Conservation (phyloP, 2,797 vertebrate genomes). For the Scolopax rusticola region DNA sequence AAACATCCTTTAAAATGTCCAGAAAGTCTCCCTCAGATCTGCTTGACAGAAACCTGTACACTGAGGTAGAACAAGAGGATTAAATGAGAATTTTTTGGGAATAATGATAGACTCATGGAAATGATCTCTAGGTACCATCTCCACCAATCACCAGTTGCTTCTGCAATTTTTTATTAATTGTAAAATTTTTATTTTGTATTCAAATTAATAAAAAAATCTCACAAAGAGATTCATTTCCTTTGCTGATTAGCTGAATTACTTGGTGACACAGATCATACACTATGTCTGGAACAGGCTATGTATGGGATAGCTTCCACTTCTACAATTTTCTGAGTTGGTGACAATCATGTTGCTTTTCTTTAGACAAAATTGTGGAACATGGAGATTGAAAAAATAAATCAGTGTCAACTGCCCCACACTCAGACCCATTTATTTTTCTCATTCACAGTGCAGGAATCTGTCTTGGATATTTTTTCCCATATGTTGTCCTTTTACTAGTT, state of each 20-base stretch:
- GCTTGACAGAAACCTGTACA: background rate
- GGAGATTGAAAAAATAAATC: background rate
- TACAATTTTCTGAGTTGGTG: background rate
- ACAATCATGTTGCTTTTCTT: background rate
- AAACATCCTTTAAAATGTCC: background rate
- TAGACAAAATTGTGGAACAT: background rate
- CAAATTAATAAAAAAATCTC: background rate
- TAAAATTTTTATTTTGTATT: background rate
- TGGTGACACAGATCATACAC: background rate
- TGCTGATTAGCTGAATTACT: background rate
- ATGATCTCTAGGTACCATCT: background rate
- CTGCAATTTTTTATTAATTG: background rate
- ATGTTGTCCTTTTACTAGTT: background rate
- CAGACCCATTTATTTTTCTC: background rate
- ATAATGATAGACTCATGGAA: background rate
- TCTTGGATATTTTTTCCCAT: background rate
- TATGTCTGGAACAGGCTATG: background rate
- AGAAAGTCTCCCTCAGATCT: background rate
- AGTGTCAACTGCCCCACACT: rapidly evolving
- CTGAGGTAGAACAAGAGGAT: background rate
- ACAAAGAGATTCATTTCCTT: background rate
- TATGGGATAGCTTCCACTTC: background rate
- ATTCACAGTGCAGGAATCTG: background rate
- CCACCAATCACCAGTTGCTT: background rate
- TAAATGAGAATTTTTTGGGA: background rate